phyloP scores from a whole-genome alignment of 2,797 vertebrate species.

The Chloroceryle inda region DNA sequence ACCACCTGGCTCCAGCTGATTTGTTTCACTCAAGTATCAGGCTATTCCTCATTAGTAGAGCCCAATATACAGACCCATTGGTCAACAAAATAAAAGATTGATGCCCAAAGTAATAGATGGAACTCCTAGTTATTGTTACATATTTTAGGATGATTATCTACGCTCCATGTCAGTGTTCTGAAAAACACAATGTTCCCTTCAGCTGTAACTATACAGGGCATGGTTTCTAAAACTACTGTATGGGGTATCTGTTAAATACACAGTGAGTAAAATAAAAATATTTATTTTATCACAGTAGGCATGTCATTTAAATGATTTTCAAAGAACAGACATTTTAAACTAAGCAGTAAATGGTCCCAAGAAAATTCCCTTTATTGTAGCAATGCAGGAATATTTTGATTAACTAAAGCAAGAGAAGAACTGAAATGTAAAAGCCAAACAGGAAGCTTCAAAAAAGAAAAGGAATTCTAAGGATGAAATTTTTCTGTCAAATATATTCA shows the following conservation, averaged over 20 bases:
- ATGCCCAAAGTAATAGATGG: neutral
- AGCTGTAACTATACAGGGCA: neutral
- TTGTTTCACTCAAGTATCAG: neutral
- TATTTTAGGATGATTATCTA: neutral
- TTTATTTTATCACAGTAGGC: neutral
- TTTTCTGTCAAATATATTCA: neutral
- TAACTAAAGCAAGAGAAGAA: neutral
- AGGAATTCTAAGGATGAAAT: neutral
- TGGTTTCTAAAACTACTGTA: neutral
- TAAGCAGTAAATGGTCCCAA: neutral
- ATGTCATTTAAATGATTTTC: neutral
- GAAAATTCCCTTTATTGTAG: neutral
- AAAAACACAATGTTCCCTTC: neutral
- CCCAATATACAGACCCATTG: neutral
- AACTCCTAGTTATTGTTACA: neutral
- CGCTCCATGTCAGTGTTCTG: neutral
- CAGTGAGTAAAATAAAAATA: neutral
- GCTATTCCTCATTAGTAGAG: neutral
- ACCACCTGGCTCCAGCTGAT: neutral
- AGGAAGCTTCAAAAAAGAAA: conserved; percentile 2
- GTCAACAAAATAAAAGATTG: neutral
- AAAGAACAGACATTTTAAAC: neutral
- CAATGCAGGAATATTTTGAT: neutral
- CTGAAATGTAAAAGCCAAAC: neutral
- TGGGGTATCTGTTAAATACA: neutral